These are phyloP conservation scores for Heteronetta atricapilla DNA, from an alignment of 2,113 vertebrate genomes.

Conservation along the genomic window DNA sequence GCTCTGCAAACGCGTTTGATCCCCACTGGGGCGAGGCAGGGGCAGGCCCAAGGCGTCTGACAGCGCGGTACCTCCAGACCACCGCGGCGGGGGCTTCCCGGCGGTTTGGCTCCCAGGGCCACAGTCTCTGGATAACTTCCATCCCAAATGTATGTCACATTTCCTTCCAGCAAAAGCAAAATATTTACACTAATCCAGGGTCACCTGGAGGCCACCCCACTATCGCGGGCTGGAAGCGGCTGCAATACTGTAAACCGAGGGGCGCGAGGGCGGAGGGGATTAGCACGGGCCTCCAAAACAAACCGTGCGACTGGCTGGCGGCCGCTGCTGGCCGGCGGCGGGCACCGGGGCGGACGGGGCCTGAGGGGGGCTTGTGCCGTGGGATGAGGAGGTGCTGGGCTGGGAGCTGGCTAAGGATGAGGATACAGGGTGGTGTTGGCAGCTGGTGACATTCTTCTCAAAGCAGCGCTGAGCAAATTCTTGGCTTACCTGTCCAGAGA, in stretches of 20 bases:
- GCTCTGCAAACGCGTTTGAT: neutral
- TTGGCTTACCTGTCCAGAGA: neutral
- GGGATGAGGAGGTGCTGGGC: rapidly evolving
- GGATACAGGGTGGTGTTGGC: neutral
- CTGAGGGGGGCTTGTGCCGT: rapidly evolving
- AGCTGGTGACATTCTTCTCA: neutral
- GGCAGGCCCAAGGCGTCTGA: neutral
- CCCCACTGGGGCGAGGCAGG: rapidly evolving
- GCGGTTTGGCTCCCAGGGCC: neutral
- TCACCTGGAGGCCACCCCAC: constrained; percentile 35
- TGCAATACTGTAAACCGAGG: neutral
- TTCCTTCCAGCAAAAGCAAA: constrained; percentile 69
- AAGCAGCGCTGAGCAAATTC: neutral
- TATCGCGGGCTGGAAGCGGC: constrained; percentile 47
- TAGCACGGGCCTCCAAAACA: neutral
- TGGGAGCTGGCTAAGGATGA: neutral
- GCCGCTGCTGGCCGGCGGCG: neutral
- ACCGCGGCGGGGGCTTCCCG: neutral
- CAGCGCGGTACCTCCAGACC: neutral
- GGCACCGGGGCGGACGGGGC: neutral
- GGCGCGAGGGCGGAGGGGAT: neutral
- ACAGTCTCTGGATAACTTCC: constrained; percentile 67
- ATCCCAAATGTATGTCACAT: constrained; percentile 61
- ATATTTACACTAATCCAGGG: constrained; percentile 70
- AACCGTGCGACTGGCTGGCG: rapidly evolving